Base-by-base conservation (phyloP, 1,140 invertebrate genomes). In the Daktulosphaira vitifoliae region DNA sequence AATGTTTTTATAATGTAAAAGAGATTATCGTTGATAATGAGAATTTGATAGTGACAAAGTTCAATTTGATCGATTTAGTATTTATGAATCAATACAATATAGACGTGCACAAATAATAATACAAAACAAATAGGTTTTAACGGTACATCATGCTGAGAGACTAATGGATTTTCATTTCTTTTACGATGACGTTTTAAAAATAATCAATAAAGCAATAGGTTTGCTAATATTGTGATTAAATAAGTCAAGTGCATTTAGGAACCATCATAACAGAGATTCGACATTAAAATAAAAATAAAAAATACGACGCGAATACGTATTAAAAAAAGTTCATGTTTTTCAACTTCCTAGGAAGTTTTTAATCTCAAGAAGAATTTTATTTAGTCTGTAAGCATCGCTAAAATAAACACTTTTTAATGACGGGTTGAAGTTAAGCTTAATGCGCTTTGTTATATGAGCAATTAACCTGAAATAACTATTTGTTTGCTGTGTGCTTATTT, bases 71-170 rank as follows among this genome's bases (percentile, higher is more conserved):
- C 54, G 54, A 59, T 59, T 18, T 38, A 59, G 9, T 44, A 20
- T 26, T 38, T 44, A 22, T 25, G 37, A 38, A 59, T 59, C 54
- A n/a, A n/a, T 26, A 59, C 39, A 44, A 59, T 42, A 59, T 59
- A 44, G 54, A 26, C 42, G 39, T 44, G 29, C 23, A 59, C 22
- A 59, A 59, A 39, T 51, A 44, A 44, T 56, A 46, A 44, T 46
- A 44, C 54, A 44, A 59, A 44, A 59, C 39, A 59, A 59, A 59
- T 59, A 38, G 54, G 54, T 59, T 59, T n/a, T n/a, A n/a, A n/a
- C n/a, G n/a, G n/a, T n/a, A 59, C 26, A 44, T 38, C n/a, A 59
- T 26, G 26, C 54, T 15, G 39, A 38, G 38, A 11, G 54, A 37
- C 42, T 59, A 59, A 59, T 59, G 54, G 54, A 59, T 59, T 59